These are phyloP conservation scores for Nemopilema nomurai DNA, from an alignment of 30 jellyfish, hydroid and myxozoan genomes.

Conservation along the genomic window DNA sequence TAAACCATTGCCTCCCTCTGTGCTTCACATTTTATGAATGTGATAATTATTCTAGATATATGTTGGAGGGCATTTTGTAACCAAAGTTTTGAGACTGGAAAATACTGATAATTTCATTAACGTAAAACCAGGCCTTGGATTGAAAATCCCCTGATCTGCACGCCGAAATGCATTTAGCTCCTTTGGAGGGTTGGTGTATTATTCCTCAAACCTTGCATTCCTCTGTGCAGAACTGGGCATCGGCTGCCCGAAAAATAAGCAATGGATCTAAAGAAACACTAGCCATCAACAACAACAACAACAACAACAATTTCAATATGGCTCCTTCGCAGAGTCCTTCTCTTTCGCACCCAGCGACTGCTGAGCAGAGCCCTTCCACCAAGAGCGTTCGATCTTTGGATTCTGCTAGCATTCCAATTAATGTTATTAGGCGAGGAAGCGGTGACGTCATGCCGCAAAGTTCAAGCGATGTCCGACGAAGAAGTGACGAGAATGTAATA, in stretches of 20 bases:
- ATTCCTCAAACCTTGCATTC: not conserved
- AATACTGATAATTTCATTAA: too few relatives aligned
- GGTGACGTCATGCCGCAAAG: not conserved
- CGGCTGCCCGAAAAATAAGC: slow-evolving; percentile 33
- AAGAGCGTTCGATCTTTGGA: not conserved
- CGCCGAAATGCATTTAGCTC: too few relatives aligned
- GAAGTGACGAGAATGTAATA: not conserved
- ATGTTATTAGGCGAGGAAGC: not conserved
- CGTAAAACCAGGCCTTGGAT: too few relatives aligned
- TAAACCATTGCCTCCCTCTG: too few relatives aligned
- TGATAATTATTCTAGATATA: too few relatives aligned
- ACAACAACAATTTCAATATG: not conserved
- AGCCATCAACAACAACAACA: not conserved
- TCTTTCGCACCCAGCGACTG: not conserved
- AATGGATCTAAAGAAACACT: not conserved
- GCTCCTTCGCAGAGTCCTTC: not conserved
- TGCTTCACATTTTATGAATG: too few relatives aligned
- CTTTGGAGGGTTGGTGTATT: too few relatives aligned
- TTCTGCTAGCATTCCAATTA: not conserved
- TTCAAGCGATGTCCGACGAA: not conserved
- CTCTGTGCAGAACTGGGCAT: slow-evolving; percentile 23
- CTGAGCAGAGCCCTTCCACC: not conserved
- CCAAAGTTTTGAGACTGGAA: too few relatives aligned
- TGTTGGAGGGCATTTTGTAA: too few relatives aligned
- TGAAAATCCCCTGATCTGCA: too few relatives aligned